phyloP scores from a whole-genome alignment of 1,140 invertebrate genomes.

The Heliconius eleuchia region DNA sequence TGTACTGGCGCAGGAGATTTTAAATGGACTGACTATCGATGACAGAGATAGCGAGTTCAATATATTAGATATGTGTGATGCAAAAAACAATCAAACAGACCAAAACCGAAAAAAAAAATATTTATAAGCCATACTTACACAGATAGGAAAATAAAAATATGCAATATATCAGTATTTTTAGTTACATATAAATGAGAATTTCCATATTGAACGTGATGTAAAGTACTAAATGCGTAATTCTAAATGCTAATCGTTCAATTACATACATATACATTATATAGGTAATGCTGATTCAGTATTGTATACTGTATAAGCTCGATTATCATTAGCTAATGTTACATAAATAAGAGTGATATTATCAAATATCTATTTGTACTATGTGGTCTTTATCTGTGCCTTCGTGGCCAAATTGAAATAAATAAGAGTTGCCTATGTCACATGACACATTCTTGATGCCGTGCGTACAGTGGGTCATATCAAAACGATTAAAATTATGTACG shows the following conservation, averaged over 20 bases:
- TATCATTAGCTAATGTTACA: constrained; percentile 11
- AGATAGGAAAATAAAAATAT: neutral
- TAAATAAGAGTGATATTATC: constrained; percentile 2
- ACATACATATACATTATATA: constrained; percentile 13
- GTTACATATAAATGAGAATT: constrained; percentile 8
- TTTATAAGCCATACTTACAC: neutral
- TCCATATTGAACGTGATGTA: constrained; percentile 1
- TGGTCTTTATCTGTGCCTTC: neutral
- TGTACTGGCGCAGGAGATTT: neutral
- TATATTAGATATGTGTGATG: neutral
- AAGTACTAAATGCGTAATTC: constrained; percentile 15
- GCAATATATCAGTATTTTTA: neutral
- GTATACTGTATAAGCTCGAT: constrained; percentile 8
- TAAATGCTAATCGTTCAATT: constrained; percentile 14
- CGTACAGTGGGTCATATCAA: no score
- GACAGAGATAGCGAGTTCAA: neutral
- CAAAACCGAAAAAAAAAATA: neutral
- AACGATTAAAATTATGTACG: no score
- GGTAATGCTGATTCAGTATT: neutral
- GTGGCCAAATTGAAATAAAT: no score
- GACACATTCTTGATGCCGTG: no score
- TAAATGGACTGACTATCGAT: neutral
- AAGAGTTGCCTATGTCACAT: no score
- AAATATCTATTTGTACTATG: neutral
- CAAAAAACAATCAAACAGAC: neutral